Evolutionary conservation across 2,797 vertebrate species (phyloP), one percentile per base, ranked within the genome.

Genomic region (Anisognathus igniventris): DNA sequence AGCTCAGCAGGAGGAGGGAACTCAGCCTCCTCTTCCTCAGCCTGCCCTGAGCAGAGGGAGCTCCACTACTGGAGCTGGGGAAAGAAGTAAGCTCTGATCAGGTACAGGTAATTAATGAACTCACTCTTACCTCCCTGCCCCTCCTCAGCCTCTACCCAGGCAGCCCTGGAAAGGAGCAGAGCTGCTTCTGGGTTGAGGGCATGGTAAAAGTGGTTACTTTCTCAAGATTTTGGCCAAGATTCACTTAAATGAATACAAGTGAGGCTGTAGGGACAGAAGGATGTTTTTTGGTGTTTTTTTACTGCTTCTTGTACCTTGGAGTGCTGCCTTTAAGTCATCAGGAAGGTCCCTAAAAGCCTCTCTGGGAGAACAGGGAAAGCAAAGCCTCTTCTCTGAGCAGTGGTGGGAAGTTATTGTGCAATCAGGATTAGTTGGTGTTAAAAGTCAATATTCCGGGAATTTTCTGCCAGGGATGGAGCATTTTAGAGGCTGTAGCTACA

Each of bases 31-130:
- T 64, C 37, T 62, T 62, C 35, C 67, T 79, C 54, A 57, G 30
- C 44, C 42, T 73, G 23, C 10, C 37, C 1, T 0, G 6, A 39
- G 30, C 27, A 50, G 3, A 42, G 64, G 4, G 64, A 68, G 5
- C 71, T 48, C 20, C 9, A 1, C 31, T 20, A 0, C 0, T 35
- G 42, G 44, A 54, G 4, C 14, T 77, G 65, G 40, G 82, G 4
- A 27, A 42, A 50, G 39, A 24, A 57, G 6, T 1, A 10, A 70
- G 3, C 14, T 18, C 33, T 27, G 18, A 6, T 23, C 27, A 67
- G 57, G 11, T 25, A 7, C 4, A n/a, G 10, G 8, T 7, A 42
- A 50, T 53, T 14, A 25, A 70, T 27, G 14, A 70, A 66, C 22
- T 50, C 62, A 30, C 7, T 8, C 47, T 50, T 4, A 44, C 24